Conservation (phyloP, 1,140 invertebrate species). For the Steinernema khuongi region DNA sequence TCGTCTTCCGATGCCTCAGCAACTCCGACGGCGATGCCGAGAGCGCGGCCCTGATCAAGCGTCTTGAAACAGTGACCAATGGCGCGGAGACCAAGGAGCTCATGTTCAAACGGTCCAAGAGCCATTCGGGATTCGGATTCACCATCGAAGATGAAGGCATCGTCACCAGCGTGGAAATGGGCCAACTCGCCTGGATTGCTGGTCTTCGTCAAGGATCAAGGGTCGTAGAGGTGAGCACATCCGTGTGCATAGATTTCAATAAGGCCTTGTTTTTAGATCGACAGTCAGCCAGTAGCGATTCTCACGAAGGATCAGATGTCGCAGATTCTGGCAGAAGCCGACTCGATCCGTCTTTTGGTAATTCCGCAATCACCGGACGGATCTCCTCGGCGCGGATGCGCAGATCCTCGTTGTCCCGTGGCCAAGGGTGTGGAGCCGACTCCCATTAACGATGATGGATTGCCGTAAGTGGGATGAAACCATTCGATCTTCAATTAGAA, state of each 20-base stretch:
- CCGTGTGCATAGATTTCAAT: conserved; percentile 59
- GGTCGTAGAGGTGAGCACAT: conserved; percentile 71
- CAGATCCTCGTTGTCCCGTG: conserved; percentile 54
- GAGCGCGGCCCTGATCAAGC: conserved; percentile 40
- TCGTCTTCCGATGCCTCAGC: conserved; percentile 49
- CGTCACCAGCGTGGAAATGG: conserved; percentile 83
- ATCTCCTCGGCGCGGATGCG: conserved; percentile 64
- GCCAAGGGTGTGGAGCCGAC: conserved; percentile 52
- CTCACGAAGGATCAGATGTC: conserved; percentile 87
- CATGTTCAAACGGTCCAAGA: not conserved
- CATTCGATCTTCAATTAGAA: too few species aligned
- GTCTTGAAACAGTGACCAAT: conserved; percentile 51
- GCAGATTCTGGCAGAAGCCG: conserved; percentile 81
- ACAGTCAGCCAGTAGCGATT: conserved; percentile 79
- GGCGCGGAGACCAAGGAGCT: conserved; percentile 55
- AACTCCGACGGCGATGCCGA: conserved; percentile 48
- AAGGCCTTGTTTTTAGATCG: conserved; percentile 65
- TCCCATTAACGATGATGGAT: conserved; percentile 47
- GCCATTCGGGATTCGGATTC: conserved; percentile 66
- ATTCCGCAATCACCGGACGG: conserved; percentile 72
- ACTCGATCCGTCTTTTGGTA: conserved; percentile 75
- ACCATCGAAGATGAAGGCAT: conserved; percentile 91
- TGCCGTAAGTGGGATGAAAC: not conserved
- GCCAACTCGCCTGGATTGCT: conserved; percentile 79
- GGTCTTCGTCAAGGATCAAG: conserved; percentile 80